A percentile compares a stretch with the other conserved stretches of the same genome.
phyloP scores from a whole-genome alignment of 1,140 invertebrate species.

The Hyles vespertilio region DNA sequence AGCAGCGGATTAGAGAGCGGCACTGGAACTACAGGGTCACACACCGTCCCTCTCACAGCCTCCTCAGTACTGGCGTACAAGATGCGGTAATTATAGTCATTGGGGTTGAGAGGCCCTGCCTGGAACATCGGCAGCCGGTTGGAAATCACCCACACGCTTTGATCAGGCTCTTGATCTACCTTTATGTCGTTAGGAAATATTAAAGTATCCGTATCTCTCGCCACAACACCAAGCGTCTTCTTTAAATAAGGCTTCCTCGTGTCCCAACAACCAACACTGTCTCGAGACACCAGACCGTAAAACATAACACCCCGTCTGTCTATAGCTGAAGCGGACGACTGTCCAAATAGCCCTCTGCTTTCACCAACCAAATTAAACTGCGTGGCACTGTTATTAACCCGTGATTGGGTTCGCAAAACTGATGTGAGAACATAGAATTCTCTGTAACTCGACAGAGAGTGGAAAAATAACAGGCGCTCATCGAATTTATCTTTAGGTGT shows the following conservation, averaged over 20 bases:
- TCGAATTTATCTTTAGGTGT: constrained; percentile 76
- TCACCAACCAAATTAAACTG: constrained; percentile 80
- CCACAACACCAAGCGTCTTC: constrained; percentile 79
- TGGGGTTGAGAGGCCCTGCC: constrained; percentile 75
- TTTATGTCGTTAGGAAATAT: constrained; percentile 88
- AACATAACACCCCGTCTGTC: constrained; percentile 84
- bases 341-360: constrained; percentile 78
- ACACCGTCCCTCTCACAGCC: constrained; percentile 80
- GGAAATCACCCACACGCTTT: constrained; percentile 85
- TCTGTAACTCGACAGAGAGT: constrained; percentile 86
- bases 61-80: constrained; percentile 78
- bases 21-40: constrained; percentile 76
- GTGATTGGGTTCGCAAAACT: constrained; percentile 77
- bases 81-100: constrained; percentile 84
- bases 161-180: constrained; percentile 81
- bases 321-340: constrained; percentile 83
- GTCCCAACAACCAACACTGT: constrained; percentile 88
- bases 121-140: constrained; percentile 85
- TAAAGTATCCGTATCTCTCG: constrained; percentile 77
- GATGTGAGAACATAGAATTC: constrained; percentile 84
- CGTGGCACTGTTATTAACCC: constrained; percentile 72
- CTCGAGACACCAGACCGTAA: constrained; percentile 84
- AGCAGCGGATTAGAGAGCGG: neutral
- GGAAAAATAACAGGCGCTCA: constrained; percentile 83
- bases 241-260: constrained; percentile 81